Conservation (phyloP, 2,113 vertebrate species). For the Chaenocephalus aceratus region DNA sequence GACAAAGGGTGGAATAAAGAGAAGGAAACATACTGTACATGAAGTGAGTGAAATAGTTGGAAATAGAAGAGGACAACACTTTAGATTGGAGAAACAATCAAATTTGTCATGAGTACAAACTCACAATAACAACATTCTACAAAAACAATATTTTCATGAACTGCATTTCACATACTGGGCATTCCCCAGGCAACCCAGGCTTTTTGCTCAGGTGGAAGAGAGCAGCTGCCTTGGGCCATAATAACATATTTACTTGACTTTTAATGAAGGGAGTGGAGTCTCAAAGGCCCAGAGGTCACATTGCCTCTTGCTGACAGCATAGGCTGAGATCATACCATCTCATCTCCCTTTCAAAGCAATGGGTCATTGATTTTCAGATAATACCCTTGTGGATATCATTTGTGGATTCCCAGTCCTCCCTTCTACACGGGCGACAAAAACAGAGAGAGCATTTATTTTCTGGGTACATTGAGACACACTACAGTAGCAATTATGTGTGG, state of each 20-base stretch:
- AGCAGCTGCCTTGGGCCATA: constrained; percentile 35
- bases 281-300: constrained; percentile 17
- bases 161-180: constrained; percentile 23
- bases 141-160: neutral
- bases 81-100: neutral
- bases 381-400: neutral
- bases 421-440: neutral
- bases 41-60: neutral
- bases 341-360: neutral
- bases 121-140: neutral
- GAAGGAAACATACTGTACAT: neutral
- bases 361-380: neutral
- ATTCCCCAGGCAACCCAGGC: constrained; percentile 38
- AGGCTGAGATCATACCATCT: neutral
- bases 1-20: neutral
- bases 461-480: neutral
- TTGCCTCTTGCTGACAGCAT: neutral
- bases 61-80: neutral
- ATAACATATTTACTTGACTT: constrained; percentile 51
- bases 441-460: neutral
- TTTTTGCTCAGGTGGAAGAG: constrained; percentile 14
- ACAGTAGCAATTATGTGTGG: neutral
- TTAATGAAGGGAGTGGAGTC: constrained; percentile 44
- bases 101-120: constrained; percentile 13
- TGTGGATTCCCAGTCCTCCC: neutral